Evolutionary conservation across 2,888 invertebrate species (phyloP), one percentile per base, ranked within the genome.

Genomic region (Rugalucina vietnamica): DNA sequence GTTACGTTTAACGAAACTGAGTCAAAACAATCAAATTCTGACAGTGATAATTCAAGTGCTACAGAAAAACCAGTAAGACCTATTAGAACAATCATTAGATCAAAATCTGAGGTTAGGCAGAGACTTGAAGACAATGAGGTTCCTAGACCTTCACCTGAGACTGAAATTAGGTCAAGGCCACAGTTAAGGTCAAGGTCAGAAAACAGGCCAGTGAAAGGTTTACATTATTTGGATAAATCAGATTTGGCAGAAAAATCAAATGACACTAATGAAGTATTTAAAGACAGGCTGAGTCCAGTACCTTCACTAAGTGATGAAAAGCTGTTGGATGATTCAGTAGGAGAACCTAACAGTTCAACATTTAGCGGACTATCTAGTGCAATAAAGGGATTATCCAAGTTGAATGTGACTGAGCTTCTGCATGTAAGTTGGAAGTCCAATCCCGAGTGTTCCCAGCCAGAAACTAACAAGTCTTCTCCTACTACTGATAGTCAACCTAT

Each of bases 381-480:
- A 75, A 57, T 75, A 57, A 57, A 50, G 34, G 75, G 43, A 49
- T 34, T 65, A 65, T 78, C 83, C 0, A 85, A 91, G 82, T 87
- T 91, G 77, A 90, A 88, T 74, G 91, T 91, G 8, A 87, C 88
- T 57, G 91, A 92, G 54, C 84, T 92, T 75, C 86, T 91, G 90
- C 91, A 92, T 91, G 92, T 92, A 90, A 92, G 91, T 91, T 91
- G 90, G 91, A 91, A 90, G 79, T 86, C 85, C 24, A 91, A 90
- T 76, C 85, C 85, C 24, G 86, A 87, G 73, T 91, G 90, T 79
- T 78, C 85, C 32, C 84, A 89, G 34, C 65, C 71, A 71, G 84
- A 73, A 85, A 89, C 90, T 90, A 89, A 87, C 81, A 54, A 79
- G 34, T 76, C 86, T 76, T 81, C 86, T 36, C 82, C 86, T 69